Conservation (phyloP, 2,797 vertebrate species). For the Leontopithecus rosalia region DNA sequence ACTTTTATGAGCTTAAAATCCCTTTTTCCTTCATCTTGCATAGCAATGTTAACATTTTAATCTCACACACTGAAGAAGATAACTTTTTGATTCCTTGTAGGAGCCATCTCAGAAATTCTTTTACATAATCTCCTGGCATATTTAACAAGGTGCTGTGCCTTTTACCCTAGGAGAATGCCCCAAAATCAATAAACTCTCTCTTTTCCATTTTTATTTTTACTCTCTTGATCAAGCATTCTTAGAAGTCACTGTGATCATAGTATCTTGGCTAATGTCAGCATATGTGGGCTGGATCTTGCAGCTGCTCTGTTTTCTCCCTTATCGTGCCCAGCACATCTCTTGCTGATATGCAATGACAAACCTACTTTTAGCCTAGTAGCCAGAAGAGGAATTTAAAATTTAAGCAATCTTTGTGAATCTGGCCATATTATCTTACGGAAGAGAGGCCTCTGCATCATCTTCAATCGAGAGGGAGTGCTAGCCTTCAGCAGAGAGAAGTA, state of each 20-base stretch:
- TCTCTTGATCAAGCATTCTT: too few species aligned
- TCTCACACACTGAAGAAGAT: background rate
- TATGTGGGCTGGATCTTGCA: background rate
- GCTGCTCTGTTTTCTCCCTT: background rate
- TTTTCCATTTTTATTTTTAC: too few species aligned
- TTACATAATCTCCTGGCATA: background rate
- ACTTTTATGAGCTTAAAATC: background rate
- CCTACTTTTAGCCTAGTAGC: background rate
- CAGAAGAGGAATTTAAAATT: too few species aligned
- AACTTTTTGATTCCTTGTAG: background rate
- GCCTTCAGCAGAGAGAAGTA: background rate
- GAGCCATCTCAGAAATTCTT: background rate
- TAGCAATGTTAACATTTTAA: background rate
- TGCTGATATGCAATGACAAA: background rate
- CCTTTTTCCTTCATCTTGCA: background rate
- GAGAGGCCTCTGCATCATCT: background rate
- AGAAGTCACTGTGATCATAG: background rate
- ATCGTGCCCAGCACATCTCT: background rate
- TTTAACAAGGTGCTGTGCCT: background rate
- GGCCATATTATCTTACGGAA: background rate
- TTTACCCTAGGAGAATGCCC: background rate
- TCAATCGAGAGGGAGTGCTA: background rate
- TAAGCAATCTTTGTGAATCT: background rate
- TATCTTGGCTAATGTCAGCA: background rate
- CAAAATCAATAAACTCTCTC: background rate